These are phyloP conservation scores for Octodon degus DNA, from an alignment of 2,113 vertebrate species.

Conservation along the genomic window DNA sequence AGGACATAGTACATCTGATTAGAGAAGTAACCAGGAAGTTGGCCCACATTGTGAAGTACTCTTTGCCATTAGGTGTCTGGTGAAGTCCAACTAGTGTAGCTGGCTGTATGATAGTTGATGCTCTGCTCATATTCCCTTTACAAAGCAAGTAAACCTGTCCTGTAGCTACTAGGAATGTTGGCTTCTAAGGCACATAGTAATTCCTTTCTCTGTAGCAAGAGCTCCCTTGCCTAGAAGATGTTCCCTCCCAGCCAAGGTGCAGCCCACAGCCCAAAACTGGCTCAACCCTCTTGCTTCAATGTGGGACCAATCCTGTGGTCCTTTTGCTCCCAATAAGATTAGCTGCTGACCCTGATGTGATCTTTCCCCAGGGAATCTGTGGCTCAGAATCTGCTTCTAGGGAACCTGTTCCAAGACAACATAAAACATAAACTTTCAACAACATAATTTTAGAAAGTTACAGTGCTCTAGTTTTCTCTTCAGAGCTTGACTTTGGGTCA, in stretches of 20 bases:
- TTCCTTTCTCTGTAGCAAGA: background rate
- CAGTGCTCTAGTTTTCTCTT: background rate
- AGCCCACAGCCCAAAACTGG: background rate
- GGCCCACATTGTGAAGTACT: background rate
- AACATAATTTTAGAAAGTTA: constrained; percentile 35
- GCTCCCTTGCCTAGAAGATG: background rate
- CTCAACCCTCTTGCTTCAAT: background rate
- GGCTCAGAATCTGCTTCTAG: background rate
- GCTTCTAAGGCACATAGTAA: background rate
- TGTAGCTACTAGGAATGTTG: background rate
- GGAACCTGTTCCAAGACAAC: background rate
- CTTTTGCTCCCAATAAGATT: background rate
- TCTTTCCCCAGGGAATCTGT: background rate
- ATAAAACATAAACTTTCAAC: background rate
- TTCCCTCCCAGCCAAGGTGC: background rate
- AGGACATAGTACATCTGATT: background rate
- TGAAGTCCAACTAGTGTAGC: background rate
- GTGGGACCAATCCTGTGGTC: background rate
- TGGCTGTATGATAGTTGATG: background rate
- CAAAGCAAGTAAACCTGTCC: rapidly evolving
- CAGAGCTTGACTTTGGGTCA: background rate
- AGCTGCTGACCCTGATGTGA: background rate
- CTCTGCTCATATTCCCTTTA: background rate
- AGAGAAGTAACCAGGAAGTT: background rate
- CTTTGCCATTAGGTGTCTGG: background rate